A percentile compares a stretch with the other conserved stretches of the same genome.
Evolutionary conservation across 2,888 invertebrate species (phyloP).

Genomic region (Nephrocerus scutellatus): DNA sequence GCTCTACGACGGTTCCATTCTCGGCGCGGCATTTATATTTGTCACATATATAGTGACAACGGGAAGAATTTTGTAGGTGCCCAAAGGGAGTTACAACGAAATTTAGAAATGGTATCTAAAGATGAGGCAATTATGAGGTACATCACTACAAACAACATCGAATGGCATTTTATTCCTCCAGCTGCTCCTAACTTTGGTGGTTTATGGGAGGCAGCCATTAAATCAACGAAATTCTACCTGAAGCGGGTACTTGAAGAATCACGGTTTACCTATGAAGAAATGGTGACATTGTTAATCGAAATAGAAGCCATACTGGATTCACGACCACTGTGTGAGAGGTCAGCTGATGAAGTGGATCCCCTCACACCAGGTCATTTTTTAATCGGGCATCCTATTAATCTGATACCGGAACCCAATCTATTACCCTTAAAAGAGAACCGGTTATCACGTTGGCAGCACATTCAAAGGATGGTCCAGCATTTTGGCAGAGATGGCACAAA

Average conservation of each 20-base stretch:
- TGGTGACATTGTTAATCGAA: constrained; percentile 9
- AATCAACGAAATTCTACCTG: constrained; percentile 8
- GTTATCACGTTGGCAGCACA: constrained; percentile 11
- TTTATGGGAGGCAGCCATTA: constrained; percentile 7
- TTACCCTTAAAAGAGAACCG: constrained; percentile 8
- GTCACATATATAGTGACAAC: constrained; percentile 11
- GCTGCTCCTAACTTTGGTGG: constrained; percentile 15
- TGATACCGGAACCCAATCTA: constrained; percentile 11
- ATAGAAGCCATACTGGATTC: constrained; percentile 10
- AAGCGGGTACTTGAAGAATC: constrained; percentile 8
- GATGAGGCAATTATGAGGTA: too few relatives aligned
- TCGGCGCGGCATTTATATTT: too few relatives aligned
- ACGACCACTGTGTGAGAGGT: constrained; percentile 4
- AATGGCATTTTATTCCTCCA: constrained; percentile 12
- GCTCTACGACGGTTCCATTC: constrained; percentile 8
- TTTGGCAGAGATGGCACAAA: constrained; percentile 18
- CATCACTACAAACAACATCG: constrained; percentile 5
- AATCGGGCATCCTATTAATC: constrained; percentile 13
- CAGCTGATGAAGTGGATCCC: constrained; percentile 1
- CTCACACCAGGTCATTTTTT: constrained; percentile 14
- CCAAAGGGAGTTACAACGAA: constrained; percentile 1
- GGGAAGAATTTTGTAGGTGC: constrained; percentile 10
- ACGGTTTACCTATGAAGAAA: constrained; percentile 9
- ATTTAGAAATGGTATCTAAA: too few relatives aligned
- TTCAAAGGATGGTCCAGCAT: constrained; percentile 17